A percentile compares a stretch with the other conserved stretches of the same genome.
These are phyloP conservation scores for Caenorhabditis inopinata DNA, from an alignment of 1,140 invertebrate genomes.

Conservation along the genomic window DNA sequence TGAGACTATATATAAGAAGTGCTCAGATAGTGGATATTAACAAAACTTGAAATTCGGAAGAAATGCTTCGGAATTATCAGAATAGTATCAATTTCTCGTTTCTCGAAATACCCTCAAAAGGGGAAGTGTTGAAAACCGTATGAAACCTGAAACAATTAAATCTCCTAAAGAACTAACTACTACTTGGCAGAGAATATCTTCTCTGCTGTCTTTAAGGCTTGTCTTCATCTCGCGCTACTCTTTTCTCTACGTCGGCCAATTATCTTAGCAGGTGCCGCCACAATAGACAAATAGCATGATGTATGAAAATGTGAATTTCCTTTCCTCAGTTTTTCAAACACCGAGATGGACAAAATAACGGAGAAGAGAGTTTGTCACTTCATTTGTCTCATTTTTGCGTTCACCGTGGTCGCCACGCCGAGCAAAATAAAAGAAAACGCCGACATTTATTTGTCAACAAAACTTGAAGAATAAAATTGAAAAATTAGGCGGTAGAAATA, in stretches of 20 bases:
- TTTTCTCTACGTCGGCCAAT: conserved; percentile 26
- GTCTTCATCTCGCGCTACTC: not conserved
- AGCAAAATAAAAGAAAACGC: not conserved
- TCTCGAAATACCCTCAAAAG: too few species aligned
- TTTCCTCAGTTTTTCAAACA: not conserved
- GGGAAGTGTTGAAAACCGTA: not conserved
- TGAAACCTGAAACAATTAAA: not conserved
- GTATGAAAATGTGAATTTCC: conserved; percentile 21
- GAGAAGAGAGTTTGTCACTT: conserved; percentile 11
- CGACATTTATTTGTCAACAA: conserved; percentile 23
- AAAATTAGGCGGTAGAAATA: not conserved
- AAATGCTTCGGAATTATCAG: too few species aligned
- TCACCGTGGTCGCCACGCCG: not conserved
- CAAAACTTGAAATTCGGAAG: too few species aligned
- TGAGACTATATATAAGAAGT: too few species aligned
- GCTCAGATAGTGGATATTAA: too few species aligned
- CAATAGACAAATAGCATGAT: conserved; percentile 2
- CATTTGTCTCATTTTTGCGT: conserved; percentile 6
- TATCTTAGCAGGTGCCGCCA: conserved; percentile 14
- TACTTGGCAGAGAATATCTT: conserved; percentile 2
- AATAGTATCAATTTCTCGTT: too few species aligned
- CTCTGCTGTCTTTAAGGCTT: conserved; percentile 16
- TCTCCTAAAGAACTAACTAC: not conserved
- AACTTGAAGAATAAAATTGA: not conserved
- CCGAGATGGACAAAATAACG: conserved; percentile 6